These are phyloP conservation scores for Pterophyllum scalare DNA, from an alignment of 2,113 vertebrate species.

Conservation along the genomic window DNA sequence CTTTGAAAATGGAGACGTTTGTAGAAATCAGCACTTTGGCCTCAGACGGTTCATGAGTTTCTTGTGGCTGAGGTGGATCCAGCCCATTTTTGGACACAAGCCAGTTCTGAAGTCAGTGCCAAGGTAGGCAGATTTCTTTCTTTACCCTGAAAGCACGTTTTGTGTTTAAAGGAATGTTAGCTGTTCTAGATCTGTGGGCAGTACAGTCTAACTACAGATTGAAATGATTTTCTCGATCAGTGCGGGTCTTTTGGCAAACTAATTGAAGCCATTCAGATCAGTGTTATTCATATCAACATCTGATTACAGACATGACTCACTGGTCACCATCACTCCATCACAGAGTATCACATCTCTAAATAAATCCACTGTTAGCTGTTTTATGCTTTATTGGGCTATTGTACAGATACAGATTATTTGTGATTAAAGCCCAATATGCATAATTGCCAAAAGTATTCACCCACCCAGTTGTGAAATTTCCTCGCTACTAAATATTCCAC, in stretches of 20 bases:
- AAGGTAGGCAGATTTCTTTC: constrained; percentile 49
- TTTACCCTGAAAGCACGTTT: constrained; percentile 59
- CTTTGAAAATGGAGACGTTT: constrained; percentile 21
- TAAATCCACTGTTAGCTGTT: not conserved
- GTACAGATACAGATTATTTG: not conserved
- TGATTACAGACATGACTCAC: not conserved
- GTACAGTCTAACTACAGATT: not conserved
- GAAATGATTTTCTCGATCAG: constrained; percentile 10
- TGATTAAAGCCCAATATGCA: not conserved
- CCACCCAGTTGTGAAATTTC: too few species aligned
- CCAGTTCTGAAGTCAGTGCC: constrained; percentile 50
- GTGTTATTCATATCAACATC: not conserved
- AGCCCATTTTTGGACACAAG: constrained; percentile 28
- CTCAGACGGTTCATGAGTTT: constrained; percentile 13
- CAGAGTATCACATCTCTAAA: not conserved
- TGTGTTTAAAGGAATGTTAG: constrained; percentile 50
- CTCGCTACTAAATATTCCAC: too few species aligned
- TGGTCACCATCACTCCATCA: not conserved
- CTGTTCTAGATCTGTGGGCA: constrained; percentile 28
- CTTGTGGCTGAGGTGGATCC: constrained; percentile 36
- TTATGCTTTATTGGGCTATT: not conserved
- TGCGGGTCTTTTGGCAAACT: constrained; percentile 15
- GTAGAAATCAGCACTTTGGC: constrained; percentile 30
- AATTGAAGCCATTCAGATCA: not conserved
- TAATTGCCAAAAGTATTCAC: too few species aligned